Conservation (phyloP, 2,113 vertebrate genomes). For the Austrofundulus limnaeus region DNA sequence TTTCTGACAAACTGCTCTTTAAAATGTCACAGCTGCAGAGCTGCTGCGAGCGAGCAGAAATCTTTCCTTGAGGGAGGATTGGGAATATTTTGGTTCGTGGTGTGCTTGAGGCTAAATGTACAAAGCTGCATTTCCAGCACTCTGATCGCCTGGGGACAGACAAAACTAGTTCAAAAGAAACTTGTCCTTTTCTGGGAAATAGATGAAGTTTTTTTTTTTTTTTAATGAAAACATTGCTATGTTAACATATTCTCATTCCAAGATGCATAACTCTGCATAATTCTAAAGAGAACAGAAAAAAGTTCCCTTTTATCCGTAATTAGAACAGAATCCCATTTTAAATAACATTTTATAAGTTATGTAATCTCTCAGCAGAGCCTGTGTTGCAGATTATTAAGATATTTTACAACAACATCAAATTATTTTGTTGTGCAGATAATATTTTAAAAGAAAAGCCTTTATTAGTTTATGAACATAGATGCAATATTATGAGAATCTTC, state of each 20-base stretch:
- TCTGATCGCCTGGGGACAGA: conserved; percentile 10
- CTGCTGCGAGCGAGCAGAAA: conserved; percentile 14
- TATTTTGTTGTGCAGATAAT: too few species aligned
- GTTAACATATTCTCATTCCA: conserved; percentile 1
- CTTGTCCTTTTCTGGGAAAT: conserved; percentile 23
- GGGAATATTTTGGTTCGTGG: conserved; percentile 22
- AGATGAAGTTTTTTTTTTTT: conserved; percentile 9
- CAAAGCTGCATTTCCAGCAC: conserved; percentile 7
- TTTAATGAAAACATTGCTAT: not conserved
- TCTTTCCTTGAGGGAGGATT: conserved; percentile 24
- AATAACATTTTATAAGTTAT: too few species aligned
- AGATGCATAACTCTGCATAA: not conserved
- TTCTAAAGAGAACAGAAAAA: conserved; percentile 5
- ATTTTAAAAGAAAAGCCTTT: too few species aligned
- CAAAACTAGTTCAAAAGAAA: conserved; percentile 1
- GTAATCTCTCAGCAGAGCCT: too few species aligned
- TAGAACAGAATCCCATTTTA: too few species aligned
- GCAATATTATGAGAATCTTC: too few species aligned
- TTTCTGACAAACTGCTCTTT: conserved; percentile 57
- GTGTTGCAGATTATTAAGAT: too few species aligned
- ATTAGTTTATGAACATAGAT: too few species aligned
- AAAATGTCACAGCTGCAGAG: conserved; percentile 63
- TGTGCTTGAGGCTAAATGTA: conserved; percentile 21
- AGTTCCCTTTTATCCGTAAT: too few species aligned
- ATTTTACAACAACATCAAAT: too few species aligned